phyloP scores from a whole-genome alignment of 2,888 invertebrate species.

The Ligdia adustata region DNA sequence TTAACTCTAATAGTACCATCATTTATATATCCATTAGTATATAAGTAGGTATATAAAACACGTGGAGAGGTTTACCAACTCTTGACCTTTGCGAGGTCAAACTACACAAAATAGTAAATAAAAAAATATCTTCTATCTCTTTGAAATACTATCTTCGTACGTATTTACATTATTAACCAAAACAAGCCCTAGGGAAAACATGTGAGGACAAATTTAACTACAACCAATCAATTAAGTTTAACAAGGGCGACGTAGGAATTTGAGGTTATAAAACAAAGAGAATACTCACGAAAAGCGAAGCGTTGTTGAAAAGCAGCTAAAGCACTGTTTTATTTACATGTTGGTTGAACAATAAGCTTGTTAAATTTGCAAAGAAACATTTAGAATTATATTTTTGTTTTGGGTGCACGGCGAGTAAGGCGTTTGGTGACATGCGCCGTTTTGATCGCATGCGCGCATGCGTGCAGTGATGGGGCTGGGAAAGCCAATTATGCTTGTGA shows the following conservation, averaged over 20 bases:
- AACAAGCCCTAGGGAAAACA: constrained; percentile 1
- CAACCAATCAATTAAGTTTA: constrained; percentile 6
- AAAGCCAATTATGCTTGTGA: constrained; percentile 67
- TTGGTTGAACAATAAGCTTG: neutral
- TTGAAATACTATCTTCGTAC: too few species aligned
- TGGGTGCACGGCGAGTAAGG: constrained; percentile 50
- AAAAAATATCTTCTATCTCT: too few species aligned
- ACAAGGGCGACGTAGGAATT: constrained; percentile 1
- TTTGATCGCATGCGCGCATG: constrained; percentile 61
- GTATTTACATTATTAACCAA: too few species aligned
- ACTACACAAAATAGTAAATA: neutral
- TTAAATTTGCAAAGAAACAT: constrained; percentile 5
- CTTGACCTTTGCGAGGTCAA: constrained; percentile 34
- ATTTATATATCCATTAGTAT: too few species aligned
- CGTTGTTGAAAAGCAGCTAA: constrained; percentile 10
- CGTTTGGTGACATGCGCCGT: constrained; percentile 63
- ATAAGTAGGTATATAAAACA: too few species aligned
- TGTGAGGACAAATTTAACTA: constrained; percentile 1
- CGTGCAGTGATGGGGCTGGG: constrained; percentile 41
- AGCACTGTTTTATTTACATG: constrained; percentile 33
- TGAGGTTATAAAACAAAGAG: constrained; percentile 25
- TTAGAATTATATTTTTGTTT: constrained; percentile 57
- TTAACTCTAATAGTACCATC: too few species aligned
- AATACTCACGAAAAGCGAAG: constrained; percentile 36
- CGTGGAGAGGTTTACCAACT: constrained; percentile 28